phyloP scores from a whole-genome alignment of 64 coral and sea anemone species.

The Trachythela sp. region DNA sequence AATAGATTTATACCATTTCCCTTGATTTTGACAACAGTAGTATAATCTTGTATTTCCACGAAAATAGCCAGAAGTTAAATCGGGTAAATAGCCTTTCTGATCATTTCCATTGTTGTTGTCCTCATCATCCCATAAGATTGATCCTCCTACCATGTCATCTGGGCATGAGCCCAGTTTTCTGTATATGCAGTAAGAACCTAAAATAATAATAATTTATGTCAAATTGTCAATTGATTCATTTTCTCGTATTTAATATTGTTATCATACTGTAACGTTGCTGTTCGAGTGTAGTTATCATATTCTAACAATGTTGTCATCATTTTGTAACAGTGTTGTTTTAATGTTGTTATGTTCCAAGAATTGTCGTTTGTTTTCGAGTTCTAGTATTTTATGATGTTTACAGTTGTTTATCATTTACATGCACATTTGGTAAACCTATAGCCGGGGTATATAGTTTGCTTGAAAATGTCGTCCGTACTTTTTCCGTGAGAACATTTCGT shows the following conservation, averaged over 20 bases:
- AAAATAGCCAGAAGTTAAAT: neutral
- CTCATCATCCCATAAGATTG: neutral
- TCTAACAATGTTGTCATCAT: neutral
- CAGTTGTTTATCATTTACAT: too few species aligned
- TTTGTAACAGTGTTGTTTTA: too few species aligned
- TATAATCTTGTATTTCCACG: neutral
- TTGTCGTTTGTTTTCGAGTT: too few species aligned
- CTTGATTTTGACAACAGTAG: slow-evolving; percentile 14
- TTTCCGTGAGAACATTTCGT: too few species aligned
- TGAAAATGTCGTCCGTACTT: too few species aligned
- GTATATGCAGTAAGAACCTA: slow-evolving; percentile 4
- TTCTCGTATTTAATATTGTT: too few species aligned
- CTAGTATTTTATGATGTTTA: too few species aligned
- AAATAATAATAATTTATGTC: neutral
- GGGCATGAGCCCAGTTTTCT: neutral
- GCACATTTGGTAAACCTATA: too few species aligned
- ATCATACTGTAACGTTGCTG: neutral
- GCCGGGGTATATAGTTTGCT: too few species aligned
- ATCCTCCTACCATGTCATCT: neutral
- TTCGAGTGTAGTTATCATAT: too few species aligned
- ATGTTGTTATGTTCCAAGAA: too few species aligned
- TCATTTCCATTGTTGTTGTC: neutral
- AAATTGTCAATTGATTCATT: neutral
- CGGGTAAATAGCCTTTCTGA: neutral
- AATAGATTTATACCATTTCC: neutral